Percentiles rank a stretch among this genome's conserved stretches.
These are phyloP conservation scores for Myripristis jacobus DNA, from an alignment of 2,797 vertebrate genomes.

Conservation along the genomic window DNA sequence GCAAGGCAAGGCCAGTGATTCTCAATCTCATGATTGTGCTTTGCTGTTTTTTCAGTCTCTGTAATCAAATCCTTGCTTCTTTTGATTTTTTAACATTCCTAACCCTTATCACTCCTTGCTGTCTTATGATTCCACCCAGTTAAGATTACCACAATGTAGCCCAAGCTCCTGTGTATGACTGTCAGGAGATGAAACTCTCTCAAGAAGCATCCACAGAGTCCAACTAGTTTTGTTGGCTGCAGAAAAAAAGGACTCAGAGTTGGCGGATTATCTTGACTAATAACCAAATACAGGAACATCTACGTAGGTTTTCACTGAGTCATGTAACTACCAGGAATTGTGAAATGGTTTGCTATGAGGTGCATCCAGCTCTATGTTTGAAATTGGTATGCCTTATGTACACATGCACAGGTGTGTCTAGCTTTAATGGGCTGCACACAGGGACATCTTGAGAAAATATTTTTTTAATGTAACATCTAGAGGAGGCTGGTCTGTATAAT, in stretches of 20 bases:
- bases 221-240: background rate
- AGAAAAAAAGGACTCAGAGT: background rate
- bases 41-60: slow-evolving; percentile 24
- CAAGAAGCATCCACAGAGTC: background rate
- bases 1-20: background rate
- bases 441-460: slow-evolving; percentile 31
- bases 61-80: slow-evolving; percentile 2
- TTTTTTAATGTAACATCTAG: slow-evolving; percentile 36
- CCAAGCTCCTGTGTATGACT: background rate
- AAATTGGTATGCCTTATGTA: slow-evolving; percentile 58
- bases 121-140: background rate
- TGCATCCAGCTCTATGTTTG: slow-evolving; percentile 50
- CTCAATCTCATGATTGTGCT: background rate
- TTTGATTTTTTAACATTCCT: background rate
- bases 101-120: background rate
- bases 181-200: background rate
- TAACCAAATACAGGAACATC: slow-evolving; percentile 59
- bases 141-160: background rate
- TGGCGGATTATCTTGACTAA: slow-evolving; percentile 48
- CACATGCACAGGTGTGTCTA: slow-evolving; percentile 66
- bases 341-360: slow-evolving; percentile 65
- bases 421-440: slow-evolving; percentile 42
- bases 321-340: slow-evolving; percentile 67
- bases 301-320: slow-evolving; percentile 59
- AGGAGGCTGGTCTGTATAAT: slow-evolving; percentile 38